phyloP scores from a whole-genome alignment of 1,140 invertebrate species.

The Zaprionus taronus region DNA sequence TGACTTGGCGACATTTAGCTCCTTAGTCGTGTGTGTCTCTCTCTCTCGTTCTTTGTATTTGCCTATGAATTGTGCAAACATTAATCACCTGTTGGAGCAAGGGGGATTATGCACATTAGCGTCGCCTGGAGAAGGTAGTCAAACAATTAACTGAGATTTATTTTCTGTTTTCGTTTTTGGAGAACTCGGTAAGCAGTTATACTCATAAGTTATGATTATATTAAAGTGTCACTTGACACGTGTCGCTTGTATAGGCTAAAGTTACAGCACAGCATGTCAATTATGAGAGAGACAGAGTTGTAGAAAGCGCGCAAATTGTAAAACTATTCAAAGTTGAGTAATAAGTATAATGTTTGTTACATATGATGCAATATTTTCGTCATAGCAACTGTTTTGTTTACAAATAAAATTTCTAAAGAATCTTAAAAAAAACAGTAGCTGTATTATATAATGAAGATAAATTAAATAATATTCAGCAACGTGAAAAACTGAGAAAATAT shows the following conservation, averaged over 20 bases:
- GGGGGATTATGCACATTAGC: constrained; percentile 46
- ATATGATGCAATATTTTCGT: neutral
- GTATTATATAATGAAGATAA: constrained; percentile 3
- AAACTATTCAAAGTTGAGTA: constrained; percentile 12
- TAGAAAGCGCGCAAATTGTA: neutral
- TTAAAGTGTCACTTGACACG: constrained; percentile 33
- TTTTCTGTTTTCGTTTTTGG: constrained; percentile 13
- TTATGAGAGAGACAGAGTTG: neutral
- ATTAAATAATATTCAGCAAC: constrained; percentile 22
- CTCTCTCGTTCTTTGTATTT: constrained; percentile 19
- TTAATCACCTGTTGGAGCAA: constrained; percentile 39
- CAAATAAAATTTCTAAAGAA: neutral
- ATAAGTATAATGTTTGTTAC: neutral
- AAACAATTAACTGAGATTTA: neutral
- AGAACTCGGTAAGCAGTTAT: constrained; percentile 13
- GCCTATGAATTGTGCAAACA: constrained; percentile 67
- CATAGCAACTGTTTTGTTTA: neutral
- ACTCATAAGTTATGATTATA: constrained; percentile 25
- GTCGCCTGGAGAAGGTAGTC: constrained; percentile 4
- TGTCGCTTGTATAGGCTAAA: constrained; percentile 27
- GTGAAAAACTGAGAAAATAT: constrained; percentile 9
- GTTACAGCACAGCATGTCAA: constrained; percentile 21
- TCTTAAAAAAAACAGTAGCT: neutral
- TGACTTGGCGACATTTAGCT: constrained; percentile 44
- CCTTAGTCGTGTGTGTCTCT: constrained; percentile 10